Percentiles rank a stretch among this genome's conserved stretches.
Evolutionary conservation across 2,888 invertebrate species (phyloP).

Genomic region (Ichneumoninae sp.): DNA sequence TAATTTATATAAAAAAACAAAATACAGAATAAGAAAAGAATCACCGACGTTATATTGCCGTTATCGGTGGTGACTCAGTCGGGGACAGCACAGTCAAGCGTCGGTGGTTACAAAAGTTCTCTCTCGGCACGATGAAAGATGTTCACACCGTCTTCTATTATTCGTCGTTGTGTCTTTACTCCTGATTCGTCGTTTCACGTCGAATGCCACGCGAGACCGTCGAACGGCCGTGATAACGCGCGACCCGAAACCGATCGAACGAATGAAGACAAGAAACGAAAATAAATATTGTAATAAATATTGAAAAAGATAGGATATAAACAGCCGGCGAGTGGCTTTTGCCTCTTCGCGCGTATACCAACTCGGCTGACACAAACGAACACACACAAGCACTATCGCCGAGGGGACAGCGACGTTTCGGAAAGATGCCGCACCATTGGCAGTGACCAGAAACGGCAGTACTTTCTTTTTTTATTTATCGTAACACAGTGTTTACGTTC

Average conservation of each 20-base stretch:
- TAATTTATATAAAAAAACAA: background rate
- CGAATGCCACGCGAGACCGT: background rate
- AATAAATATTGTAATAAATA: slow-evolving; percentile 32
- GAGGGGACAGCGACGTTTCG: slow-evolving; percentile 6
- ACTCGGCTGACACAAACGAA: background rate
- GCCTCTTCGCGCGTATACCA: background rate
- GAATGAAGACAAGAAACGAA: slow-evolving; percentile 22
- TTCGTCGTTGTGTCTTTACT: background rate
- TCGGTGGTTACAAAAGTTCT: background rate
- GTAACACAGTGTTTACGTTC: slow-evolving; percentile 8
- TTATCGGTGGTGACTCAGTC: background rate
- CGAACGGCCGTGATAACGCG: background rate
- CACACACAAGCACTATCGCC: slow-evolving; percentile 4
- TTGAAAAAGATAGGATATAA: slow-evolving; percentile 18
- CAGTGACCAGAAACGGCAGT: slow-evolving; percentile 7
- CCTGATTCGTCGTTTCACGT: background rate
- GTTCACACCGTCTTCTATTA: background rate
- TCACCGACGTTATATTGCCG: background rate
- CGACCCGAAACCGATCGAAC: background rate
- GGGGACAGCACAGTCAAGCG: slow-evolving; percentile 1
- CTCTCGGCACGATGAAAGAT: background rate
- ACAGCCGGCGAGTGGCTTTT: slow-evolving; percentile 10
- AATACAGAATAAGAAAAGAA: slow-evolving; percentile 2
- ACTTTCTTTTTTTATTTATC: slow-evolving; percentile 6
- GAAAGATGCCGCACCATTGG: background rate